phyloP scores from a whole-genome alignment of 2,113 vertebrate genomes.

The Pelecanus crispus region DNA sequence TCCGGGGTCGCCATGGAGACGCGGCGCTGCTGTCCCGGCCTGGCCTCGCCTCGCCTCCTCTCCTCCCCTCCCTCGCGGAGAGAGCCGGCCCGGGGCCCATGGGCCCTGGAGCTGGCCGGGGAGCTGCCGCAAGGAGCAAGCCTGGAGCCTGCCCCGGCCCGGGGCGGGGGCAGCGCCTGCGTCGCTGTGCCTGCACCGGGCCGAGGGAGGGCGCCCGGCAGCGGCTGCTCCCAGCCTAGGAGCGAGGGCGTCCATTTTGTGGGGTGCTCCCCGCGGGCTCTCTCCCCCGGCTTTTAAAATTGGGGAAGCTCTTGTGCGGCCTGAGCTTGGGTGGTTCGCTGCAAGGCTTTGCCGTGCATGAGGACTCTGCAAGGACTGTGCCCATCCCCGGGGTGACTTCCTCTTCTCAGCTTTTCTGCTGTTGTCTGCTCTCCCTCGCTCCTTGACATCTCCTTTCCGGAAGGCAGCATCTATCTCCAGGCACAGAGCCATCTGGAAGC shows the following conservation, averaged over 20 bases:
- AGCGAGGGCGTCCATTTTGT: background rate
- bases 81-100: accelerated
- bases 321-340: background rate
- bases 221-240: accelerated
- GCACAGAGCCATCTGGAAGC: accelerated
- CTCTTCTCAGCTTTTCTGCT: background rate
- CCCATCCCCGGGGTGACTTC: background rate
- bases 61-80: too few species aligned
- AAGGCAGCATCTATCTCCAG: accelerated
- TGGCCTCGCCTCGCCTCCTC: too few species aligned
- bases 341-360: background rate
- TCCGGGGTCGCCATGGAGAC: background rate
- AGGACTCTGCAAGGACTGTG: background rate
- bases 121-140: too few species aligned
- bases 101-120: background rate
- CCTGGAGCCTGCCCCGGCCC: background rate
- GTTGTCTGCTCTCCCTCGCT: background rate
- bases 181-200: background rate
- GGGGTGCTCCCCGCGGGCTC: too few species aligned
- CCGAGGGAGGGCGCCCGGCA: background rate
- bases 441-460: background rate
- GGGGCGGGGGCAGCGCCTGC: background rate
- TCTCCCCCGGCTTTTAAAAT: too few species aligned
- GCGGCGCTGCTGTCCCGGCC: background rate
- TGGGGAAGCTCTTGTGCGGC: background rate